Evolutionary conservation across 2,113 vertebrate genomes (phyloP), one percentile per base, ranked within the genome.

Genomic region (Uropsilus gracilis): DNA sequence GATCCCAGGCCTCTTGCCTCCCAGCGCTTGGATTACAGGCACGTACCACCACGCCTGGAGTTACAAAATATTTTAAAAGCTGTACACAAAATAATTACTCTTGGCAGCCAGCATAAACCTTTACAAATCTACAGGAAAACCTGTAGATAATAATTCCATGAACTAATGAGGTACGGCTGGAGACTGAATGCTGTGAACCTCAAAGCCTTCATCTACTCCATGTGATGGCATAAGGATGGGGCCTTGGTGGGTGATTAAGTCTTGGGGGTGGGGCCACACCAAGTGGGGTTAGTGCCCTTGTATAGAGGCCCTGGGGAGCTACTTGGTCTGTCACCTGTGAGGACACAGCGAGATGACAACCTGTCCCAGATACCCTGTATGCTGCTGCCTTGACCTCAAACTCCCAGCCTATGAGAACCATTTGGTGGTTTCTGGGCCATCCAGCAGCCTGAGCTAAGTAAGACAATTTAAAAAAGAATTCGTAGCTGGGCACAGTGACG

Each of bases 151-250:
- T n/a, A n/a, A 90, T 63, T 80, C 53, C 63, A 24, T 34, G 61
- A 50, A 71, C 37, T 90, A 32, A 5, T 32, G 18, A 22, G 8
- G 39, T 69, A 28, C 73, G 61, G 66, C 42, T 42, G 22, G 13
- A 63, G 28, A 26, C 11, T 24, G 44, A 22, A 24, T 10, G 37
- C 12, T 5, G n/a, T 11, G 22, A 20, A 13, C 30, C 14, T 16
- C 14, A 32, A 30, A 32, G 30, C 1, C 0, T 14, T 61, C 57
- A 59, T 18, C 18, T n/a, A n/a, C 10, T 7, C 42, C 28, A 16
- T 63, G 2, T 32, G 50, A 59, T 22, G 42, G 30, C 22, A 34
- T 34, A 44, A 11, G 39, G 48, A 48, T 39, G 46, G 4, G 63
- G 82, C 24, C 14, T 69, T 30, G 3, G 24, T 28, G 34, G 7